Evolutionary conservation across 2,888 invertebrate species (phyloP), one percentile per base, ranked within the genome.

Genomic region (Drosophila emarginata): DNA sequence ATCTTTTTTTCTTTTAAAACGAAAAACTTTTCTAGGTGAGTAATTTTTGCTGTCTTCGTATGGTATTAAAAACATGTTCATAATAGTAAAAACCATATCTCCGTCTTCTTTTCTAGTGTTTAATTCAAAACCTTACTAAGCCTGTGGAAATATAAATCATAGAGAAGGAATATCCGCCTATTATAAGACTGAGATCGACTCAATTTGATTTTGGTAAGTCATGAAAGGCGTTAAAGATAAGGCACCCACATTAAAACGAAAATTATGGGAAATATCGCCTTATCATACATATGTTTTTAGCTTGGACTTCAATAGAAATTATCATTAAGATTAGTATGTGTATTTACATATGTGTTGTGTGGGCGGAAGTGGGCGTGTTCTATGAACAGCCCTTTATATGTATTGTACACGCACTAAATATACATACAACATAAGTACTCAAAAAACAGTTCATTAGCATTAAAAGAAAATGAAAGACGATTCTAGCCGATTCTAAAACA

Each of bases 401-500:
- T 45, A 45, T 21, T 32, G 45, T 21, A 32, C 32, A 32, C 9
- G 9, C 9, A 32, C 26, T 32, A 32, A 7, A 32, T 32, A 9
- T 32, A 11, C 32, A 9, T 32, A 11, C 32, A 9, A 32, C 32
- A 32, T 32, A 32, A 32, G 32, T 32, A 32, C 32, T 32, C 9
- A 32, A 32, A 9, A 45, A 21, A 40, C 40, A 62, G 62, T 62
- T 69, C 69, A 62, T 67, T 69, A 69, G 52, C 68, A 56, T 40
- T 12, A 57, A 2, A n/a, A 14, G 32, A 32, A 32, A 60, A 23
- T 7, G 57, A 11, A 36, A 51, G n/a, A 2, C 45, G 45, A 6
- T 14, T 40, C 4, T 4, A 40, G 40, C 11, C 11, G 40, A 11
- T 18, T 15, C 2, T 45, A 2, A 3, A 9, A 45, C 18, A 45